Base-by-base conservation (phyloP, 2,888 invertebrate species). In the Hydrotaea cyrtoneurina region DNA sequence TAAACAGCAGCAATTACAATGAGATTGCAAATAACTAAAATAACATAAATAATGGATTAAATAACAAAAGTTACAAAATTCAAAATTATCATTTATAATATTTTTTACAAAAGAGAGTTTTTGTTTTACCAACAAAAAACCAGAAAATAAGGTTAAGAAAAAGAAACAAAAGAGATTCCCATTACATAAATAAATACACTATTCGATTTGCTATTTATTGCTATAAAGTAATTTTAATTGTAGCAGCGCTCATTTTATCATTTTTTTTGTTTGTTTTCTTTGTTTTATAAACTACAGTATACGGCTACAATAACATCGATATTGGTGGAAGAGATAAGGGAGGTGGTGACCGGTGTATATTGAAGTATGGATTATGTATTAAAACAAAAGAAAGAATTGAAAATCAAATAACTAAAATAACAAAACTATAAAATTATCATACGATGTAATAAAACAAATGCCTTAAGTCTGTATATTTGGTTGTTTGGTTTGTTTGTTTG, bases 381-480 rank as follows among this genome's bases (percentile, higher is more conserved):
- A 15, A 31, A 62, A 62, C 17, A 62, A 17, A 15, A 23, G 1
- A 59, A 17, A 26, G 0, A 31, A 31, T 21, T 23, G 13, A 57
- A 69, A 79, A 59, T 62, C 53, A 62, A 36, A 21, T 62, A 73
- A 2, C 53, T 39, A 39, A 3, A 10, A 31, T 31, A 31, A 4
- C 2, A 31, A 75, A 50, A 53, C 53, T 62, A 75, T 71, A 55
- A 36, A 36, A 31, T 13, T 31, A 69, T 64, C 77, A 53, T 80
- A 83, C 77, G 80, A 72, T 57, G 43, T 39, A 46, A 78, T 79
- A 78, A 80, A 80, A 62, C 62, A 76, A 78, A 74, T 79, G 53
- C 73, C 66, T 81, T 69, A 53, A 78, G 46, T 71, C 74, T 64
- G 75, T 83, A 82, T 85, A 79, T 85, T 85, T 85, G 82, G 85